Percentiles rank a stretch among this genome's conserved stretches.
Conservation (phyloP, 2,113 vertebrate genomes). For the Dermatemys mawii region DNA sequence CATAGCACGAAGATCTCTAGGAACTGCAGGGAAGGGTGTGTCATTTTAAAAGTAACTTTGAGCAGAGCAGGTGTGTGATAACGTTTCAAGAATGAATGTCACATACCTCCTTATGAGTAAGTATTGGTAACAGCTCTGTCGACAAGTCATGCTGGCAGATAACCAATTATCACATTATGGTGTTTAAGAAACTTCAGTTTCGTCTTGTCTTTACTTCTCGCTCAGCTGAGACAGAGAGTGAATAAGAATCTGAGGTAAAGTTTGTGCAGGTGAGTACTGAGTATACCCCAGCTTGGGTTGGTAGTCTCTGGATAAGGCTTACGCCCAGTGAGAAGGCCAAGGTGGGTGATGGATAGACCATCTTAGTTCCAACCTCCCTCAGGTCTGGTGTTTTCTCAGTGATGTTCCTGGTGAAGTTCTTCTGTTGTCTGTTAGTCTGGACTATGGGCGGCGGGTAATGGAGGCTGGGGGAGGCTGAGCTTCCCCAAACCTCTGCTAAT, state of each 20-base stretch:
- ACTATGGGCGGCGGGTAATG: no score
- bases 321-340: background rate
- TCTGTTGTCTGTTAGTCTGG: background rate
- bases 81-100: background rate
- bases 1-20: background rate
- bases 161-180: background rate
- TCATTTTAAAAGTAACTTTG: background rate
- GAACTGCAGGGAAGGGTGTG: background rate
- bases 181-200: background rate
- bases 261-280: background rate
- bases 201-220: background rate
- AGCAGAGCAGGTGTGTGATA: background rate
- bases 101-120: background rate
- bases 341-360: background rate
- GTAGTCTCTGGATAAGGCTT: background rate
- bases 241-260: background rate
- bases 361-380: no score
- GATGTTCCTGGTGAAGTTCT: background rate
- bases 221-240: background rate
- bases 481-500: no score
- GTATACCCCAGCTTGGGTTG: background rate
- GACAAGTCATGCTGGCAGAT: background rate
- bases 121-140: background rate
- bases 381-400: background rate
- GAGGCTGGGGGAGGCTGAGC: no score